phyloP scores from a whole-genome alignment of 2,113 vertebrate species.

The Caloenas nicobarica region DNA sequence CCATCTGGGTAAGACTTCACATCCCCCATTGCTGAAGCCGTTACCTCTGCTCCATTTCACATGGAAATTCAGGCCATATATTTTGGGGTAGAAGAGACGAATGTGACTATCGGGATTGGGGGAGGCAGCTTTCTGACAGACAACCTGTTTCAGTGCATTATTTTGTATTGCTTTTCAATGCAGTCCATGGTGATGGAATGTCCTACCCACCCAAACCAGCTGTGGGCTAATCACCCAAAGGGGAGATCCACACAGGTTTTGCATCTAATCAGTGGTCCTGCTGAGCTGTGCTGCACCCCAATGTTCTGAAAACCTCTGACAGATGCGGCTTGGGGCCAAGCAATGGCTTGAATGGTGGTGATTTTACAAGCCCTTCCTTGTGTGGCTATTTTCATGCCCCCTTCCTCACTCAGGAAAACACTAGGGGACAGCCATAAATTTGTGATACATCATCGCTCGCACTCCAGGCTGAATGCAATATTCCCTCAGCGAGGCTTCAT shows the following conservation, averaged over 20 bases:
- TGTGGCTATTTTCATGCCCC: slow-evolving; percentile 15
- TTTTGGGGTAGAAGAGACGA: neutral
- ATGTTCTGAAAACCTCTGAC: neutral
- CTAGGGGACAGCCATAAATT: slow-evolving; percentile 53
- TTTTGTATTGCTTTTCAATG: neutral
- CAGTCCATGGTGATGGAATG: neutral
- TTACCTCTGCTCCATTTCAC: neutral
- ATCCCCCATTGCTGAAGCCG: neutral
- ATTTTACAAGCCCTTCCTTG: slow-evolving; percentile 19
- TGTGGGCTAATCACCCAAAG: neutral
- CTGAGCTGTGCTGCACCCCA: neutral
- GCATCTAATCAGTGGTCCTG: neutral
- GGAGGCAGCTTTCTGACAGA: neutral
- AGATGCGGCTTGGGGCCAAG: neutral
- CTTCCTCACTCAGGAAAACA: slow-evolving; percentile 23
- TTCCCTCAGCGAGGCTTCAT: slow-evolving; percentile 33
- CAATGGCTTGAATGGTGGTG: neutral
- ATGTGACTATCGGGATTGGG: neutral
- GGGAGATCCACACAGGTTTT: neutral
- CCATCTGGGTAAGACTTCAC: neutral
- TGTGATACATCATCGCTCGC: slow-evolving; percentile 31
- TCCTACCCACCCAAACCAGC: neutral
- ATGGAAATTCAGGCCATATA: neutral
- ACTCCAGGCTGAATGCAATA: slow-evolving; percentile 21
- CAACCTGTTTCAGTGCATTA: neutral